A percentile compares a stretch with the other conserved stretches of the same genome.
These are phyloP conservation scores for Myathropa florea DNA, from an alignment of 2,888 invertebrate genomes.

Conservation along the genomic window DNA sequence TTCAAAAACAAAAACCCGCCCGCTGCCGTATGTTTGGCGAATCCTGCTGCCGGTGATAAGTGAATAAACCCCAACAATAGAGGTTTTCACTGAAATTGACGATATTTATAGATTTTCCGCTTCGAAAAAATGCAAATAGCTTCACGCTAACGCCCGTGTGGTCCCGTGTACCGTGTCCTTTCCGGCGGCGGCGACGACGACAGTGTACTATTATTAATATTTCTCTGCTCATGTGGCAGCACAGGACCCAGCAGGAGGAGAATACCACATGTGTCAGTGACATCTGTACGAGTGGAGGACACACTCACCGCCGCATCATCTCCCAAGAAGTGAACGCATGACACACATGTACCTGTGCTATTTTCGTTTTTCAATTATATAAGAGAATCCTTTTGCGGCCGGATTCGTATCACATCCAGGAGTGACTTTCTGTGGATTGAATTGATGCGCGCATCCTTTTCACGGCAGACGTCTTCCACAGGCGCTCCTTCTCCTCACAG, in stretches of 20 bases:
- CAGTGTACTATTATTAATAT: slow-evolving; percentile 45
- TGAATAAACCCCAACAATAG: slow-evolving; percentile 56
- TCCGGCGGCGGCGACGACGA: background rate
- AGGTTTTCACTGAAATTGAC: slow-evolving; percentile 41
- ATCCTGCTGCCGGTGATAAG: slow-evolving; percentile 53
- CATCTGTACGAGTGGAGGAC: slow-evolving; percentile 57
- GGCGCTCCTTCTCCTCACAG: background rate
- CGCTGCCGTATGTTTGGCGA: background rate
- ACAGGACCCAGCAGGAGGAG: background rate
- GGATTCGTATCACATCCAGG: slow-evolving; percentile 40
- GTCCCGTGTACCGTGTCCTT: background rate
- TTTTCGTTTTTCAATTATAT: slow-evolving; percentile 58
- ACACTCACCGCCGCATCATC: background rate
- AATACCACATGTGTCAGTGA: slow-evolving; percentile 64
- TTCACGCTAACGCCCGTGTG: background rate
- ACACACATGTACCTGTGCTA: slow-evolving; percentile 64
- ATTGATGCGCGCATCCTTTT: slow-evolving; percentile 62
- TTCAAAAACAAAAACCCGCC: slow-evolving; percentile 36
- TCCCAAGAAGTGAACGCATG: too few species aligned
- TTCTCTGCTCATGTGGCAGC: background rate
- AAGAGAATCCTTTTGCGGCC: slow-evolving; percentile 53
- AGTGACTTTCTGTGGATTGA: slow-evolving; percentile 32
- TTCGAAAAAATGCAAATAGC: slow-evolving; percentile 58
- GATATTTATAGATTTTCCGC: slow-evolving; percentile 58
- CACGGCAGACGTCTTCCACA: slow-evolving; percentile 66